Conservation (phyloP, 2,888 invertebrate species). For the Priocnemis perturbator region DNA sequence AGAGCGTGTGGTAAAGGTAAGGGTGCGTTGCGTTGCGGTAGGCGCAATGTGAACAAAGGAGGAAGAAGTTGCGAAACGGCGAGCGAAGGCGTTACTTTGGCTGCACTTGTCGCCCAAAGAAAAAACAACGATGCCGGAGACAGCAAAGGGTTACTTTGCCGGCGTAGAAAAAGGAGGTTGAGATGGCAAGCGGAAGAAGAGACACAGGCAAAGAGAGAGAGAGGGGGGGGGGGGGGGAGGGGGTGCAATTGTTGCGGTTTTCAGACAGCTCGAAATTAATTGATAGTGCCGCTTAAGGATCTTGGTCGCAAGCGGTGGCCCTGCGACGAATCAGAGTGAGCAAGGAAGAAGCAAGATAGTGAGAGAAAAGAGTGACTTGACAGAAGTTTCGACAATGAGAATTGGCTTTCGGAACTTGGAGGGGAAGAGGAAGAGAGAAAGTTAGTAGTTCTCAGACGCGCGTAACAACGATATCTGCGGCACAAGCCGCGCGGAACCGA, state of each 20-base stretch:
- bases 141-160: too few relatives aligned
- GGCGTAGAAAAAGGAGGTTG: conserved; percentile 1
- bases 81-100: conserved; percentile 36
- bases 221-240: too few relatives aligned
- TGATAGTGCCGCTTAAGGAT: conserved; percentile 45
- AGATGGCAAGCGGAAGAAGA: conserved; percentile 13
- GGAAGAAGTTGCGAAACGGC: conserved; percentile 41
- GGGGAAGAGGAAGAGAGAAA: conserved; percentile 1
- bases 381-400: conserved; percentile 22
- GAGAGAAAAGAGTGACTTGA: conserved; percentile 27
- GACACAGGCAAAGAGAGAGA: too few relatives aligned
- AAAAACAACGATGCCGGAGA: too few relatives aligned
- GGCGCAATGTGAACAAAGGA: conserved; percentile 5
- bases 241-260: conserved; percentile 24
- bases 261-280: conserved; percentile 42
- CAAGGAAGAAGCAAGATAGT: background rate
- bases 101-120: background rate
- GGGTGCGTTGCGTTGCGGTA: background rate
- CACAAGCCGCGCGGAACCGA: background rate
- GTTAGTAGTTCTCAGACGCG: background rate
- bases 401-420: conserved; percentile 12
- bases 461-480: too few relatives aligned
- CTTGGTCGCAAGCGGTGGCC: background rate
- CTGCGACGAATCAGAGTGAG: background rate
- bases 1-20: conserved; percentile 10